Evolutionary conservation across 2,888 invertebrate species (phyloP).

Genomic region (Eristalis intricaria): DNA sequence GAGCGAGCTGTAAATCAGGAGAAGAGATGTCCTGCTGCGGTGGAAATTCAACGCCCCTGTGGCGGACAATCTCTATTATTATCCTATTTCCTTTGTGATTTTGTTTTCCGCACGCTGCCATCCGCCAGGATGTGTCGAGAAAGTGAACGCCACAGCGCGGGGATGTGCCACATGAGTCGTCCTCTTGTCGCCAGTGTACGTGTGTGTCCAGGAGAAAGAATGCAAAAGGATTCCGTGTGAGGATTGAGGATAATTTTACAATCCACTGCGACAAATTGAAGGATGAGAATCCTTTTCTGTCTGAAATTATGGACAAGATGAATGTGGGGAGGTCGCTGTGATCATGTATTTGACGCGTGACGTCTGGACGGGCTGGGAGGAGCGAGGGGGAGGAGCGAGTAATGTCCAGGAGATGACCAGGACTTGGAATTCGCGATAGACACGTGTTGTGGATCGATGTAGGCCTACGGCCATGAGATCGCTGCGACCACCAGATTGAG

Average conservation of each 20-base stretch:
- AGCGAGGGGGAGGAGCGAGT: too few relatives aligned
- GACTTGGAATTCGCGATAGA: too few relatives aligned
- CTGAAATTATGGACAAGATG: conserved; percentile 4
- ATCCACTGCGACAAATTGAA: conserved; percentile 24
- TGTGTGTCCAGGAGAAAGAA: neutral
- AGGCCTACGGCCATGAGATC: too few relatives aligned
- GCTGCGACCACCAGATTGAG: too few relatives aligned
- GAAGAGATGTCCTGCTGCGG: conserved; percentile 37
- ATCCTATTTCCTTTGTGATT: conserved; percentile 40
- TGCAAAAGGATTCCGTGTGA: neutral
- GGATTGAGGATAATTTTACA: conserved; percentile 25
- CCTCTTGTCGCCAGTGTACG: neutral
- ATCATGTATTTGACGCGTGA: too few relatives aligned
- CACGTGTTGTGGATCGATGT: too few relatives aligned
- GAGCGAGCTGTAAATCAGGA: conserved; percentile 14
- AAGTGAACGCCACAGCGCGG: neutral
- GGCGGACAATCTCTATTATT: conserved; percentile 50
- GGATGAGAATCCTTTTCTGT: neutral
- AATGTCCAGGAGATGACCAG: too few relatives aligned
- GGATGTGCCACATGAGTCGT: neutral
- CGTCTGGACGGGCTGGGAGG: neutral
- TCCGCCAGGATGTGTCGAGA: neutral
- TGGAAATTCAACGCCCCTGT: conserved; percentile 37
- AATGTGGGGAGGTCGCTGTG: neutral
- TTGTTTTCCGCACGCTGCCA: neutral